Evolutionary conservation across 2,797 vertebrate genomes (phyloP).

Genomic region (Phylloscopus collybita): DNA sequence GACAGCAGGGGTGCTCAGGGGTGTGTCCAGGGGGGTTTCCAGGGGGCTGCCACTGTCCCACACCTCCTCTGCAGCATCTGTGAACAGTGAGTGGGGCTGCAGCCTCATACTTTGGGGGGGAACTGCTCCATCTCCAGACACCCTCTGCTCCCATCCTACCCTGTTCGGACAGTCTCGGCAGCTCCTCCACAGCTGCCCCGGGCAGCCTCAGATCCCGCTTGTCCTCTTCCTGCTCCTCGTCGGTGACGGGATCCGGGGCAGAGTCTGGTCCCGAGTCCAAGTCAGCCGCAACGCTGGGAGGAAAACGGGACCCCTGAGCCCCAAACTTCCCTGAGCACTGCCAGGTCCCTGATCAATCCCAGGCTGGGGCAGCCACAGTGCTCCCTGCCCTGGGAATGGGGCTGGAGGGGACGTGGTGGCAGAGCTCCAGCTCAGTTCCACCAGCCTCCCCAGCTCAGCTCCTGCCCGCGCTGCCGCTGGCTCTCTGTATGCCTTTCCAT

Average conservation of each 20-base stretch:
- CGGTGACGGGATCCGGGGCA: background rate
- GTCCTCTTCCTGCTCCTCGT: constrained; percentile 13
- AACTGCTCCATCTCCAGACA: rapidly evolving
- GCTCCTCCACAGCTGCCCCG: background rate
- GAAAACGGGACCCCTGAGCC: background rate
- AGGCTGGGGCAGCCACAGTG: rapidly evolving
- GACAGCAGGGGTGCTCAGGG: background rate
- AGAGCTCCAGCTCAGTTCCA: background rate
- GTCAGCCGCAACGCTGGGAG: background rate
- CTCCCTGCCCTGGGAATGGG: background rate
- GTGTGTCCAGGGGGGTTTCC: background rate
- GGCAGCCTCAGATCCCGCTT: background rate
- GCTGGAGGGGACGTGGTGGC: background rate
- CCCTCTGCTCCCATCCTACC: constrained; percentile 21
- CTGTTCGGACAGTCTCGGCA: background rate
- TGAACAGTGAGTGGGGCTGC: rapidly evolving
- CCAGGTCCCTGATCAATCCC: background rate
- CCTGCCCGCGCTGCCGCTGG: background rate
- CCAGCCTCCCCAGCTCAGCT: background rate
- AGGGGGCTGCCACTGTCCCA: background rate
- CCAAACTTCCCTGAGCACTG: rapidly evolving
- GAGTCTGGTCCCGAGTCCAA: constrained; percentile 17
- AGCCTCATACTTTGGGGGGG: rapidly evolving
- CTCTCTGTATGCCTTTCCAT: constrained; percentile 25
- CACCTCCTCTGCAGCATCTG: background rate